These are phyloP conservation scores for Leptatherina wallacei DNA, from an alignment of 2,797 vertebrate species.

Conservation along the genomic window DNA sequence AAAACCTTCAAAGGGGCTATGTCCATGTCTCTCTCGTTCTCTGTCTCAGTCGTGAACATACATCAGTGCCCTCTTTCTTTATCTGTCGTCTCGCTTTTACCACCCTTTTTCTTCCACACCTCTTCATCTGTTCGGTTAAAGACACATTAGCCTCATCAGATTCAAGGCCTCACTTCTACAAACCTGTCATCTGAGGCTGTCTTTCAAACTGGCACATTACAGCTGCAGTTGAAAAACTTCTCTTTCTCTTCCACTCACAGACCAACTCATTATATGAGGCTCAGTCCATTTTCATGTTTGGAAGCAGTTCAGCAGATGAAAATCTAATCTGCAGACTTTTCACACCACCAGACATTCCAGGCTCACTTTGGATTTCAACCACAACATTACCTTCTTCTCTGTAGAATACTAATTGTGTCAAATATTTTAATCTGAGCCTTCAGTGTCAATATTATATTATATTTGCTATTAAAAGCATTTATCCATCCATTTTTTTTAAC, in stretches of 20 bases:
- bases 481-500: background rate
- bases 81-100: background rate
- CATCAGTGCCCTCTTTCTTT: background rate
- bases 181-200: constrained; percentile 18
- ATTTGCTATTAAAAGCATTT: background rate
- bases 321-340: constrained; percentile 36
- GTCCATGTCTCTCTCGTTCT: constrained; percentile 11
- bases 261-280: constrained; percentile 7
- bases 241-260: constrained; percentile 13
- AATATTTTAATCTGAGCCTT: background rate
- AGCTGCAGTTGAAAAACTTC: background rate
- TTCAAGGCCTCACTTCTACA: constrained; percentile 22
- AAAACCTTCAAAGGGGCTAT: background rate
- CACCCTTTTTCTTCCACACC: background rate
- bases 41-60: constrained; percentile 1
- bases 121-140: constrained; percentile 22
- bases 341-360: constrained; percentile 26
- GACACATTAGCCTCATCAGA: constrained; percentile 10
- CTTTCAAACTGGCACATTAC: constrained; percentile 22
- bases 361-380: constrained; percentile 15
- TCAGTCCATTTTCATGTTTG: constrained; percentile 22
- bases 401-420: background rate
- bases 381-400: constrained; percentile 15
- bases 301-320: constrained; percentile 34
- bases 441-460: background rate